phyloP scores from a whole-genome alignment of 2,797 vertebrate genomes.

The Danio kyathit region DNA sequence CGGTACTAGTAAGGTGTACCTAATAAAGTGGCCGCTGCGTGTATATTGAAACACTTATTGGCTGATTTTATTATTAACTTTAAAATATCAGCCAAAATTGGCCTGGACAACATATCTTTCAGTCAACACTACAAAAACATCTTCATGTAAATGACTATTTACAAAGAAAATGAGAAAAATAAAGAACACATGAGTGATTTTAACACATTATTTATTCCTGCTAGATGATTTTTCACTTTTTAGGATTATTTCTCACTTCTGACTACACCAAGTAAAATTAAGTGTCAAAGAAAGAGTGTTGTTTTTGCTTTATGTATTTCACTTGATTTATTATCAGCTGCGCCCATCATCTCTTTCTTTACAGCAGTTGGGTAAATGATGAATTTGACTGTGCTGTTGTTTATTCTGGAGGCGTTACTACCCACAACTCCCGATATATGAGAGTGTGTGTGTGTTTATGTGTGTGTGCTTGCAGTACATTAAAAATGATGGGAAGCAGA shows the following conservation, averaged over 20 bases:
- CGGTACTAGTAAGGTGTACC: too few species aligned
- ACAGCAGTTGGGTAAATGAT: constrained; percentile 35
- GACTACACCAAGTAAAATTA: neutral
- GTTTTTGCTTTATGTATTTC: neutral
- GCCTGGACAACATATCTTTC: neutral
- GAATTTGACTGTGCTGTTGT: constrained; percentile 29
- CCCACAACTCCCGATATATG: constrained; percentile 5
- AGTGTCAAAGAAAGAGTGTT: neutral
- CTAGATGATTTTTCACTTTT: neutral
- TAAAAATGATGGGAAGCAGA: constrained; percentile 45
- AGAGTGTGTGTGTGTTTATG: constrained; percentile 15
- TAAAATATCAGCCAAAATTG: neutral
- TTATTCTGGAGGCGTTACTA: constrained; percentile 31
- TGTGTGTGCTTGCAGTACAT: constrained; percentile 38
- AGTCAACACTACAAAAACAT: neutral
- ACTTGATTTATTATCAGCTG: constrained; percentile 16
- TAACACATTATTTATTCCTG: neutral
- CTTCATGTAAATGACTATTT: neutral
- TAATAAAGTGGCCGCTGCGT: too few species aligned
- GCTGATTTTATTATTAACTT: neutral
- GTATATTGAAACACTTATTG: too few species aligned
- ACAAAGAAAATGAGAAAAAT: neutral
- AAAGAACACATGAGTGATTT: neutral
- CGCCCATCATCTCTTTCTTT: constrained; percentile 22
- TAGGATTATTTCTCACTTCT: neutral